Conservation (phyloP, 2,113 vertebrate species). For the Corythornis vintsioides region DNA sequence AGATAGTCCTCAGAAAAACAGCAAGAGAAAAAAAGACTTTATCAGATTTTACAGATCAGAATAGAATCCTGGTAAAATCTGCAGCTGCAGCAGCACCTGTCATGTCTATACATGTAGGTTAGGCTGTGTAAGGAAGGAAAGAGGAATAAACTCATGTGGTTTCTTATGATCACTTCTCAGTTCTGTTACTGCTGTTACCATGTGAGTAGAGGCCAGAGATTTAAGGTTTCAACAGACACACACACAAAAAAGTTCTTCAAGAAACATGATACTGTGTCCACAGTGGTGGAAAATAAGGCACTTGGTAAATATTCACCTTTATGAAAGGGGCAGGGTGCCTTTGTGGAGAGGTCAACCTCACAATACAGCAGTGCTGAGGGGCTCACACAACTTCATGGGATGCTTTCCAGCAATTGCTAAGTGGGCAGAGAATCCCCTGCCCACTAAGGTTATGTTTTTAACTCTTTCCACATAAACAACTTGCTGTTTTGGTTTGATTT, state of each 20-base stretch:
- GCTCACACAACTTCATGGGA: background rate
- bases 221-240: background rate
- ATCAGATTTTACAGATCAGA: background rate
- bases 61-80: background rate
- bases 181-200: background rate
- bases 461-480: background rate
- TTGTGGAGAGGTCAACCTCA: background rate
- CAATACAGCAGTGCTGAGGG: background rate
- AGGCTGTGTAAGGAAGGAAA: background rate
- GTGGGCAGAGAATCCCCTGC: background rate
- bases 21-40: background rate
- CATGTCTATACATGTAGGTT: background rate
- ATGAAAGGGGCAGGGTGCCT: background rate
- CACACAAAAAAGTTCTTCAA: background rate
- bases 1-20: background rate
- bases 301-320: background rate
- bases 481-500: background rate
- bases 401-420: background rate
- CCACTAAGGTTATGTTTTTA: background rate
- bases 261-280: background rate
- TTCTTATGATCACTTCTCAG: background rate
- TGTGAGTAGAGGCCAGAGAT: background rate
- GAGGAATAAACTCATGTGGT: background rate
- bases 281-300: background rate
- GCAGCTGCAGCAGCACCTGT: conserved; percentile 7